Evolutionary conservation across 2,113 vertebrate species (phyloP).

Genomic region (Camelus dromedarius): DNA sequence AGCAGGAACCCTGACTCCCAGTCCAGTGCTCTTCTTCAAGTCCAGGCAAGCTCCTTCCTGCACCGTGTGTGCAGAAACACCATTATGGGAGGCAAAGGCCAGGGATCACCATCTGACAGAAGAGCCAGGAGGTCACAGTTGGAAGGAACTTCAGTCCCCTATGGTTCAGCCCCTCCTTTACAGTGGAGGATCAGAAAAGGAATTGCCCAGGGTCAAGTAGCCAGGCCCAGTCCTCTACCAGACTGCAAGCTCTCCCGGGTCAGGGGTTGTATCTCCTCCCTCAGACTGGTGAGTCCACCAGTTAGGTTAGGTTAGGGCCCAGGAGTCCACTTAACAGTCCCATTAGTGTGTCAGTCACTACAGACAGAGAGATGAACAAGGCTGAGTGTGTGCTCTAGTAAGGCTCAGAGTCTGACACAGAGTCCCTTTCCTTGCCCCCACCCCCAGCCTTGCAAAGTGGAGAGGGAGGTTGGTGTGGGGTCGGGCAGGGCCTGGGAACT

Average conservation of each 20-base stretch:
- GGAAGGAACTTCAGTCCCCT: background rate
- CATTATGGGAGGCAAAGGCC: background rate
- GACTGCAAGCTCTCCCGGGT: background rate
- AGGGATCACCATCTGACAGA: background rate
- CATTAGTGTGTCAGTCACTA: background rate
- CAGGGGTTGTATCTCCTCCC: background rate
- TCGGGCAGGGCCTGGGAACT: conserved; percentile 79
- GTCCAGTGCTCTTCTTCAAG: background rate
- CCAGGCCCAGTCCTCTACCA: background rate
- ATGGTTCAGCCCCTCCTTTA: background rate
- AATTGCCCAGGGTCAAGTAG: background rate
- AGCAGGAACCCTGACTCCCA: background rate
- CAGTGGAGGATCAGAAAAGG: background rate
- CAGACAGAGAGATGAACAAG: background rate
- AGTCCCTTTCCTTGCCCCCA: background rate
- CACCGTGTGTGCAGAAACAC: background rate
- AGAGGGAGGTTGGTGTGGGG: conserved; percentile 33
- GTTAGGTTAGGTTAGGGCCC: background rate
- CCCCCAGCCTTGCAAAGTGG: background rate
- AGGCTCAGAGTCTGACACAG: background rate
- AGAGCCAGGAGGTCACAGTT: background rate
- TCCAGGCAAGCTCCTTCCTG: background rate
- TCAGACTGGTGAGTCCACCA: background rate
- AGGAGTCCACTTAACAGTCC: background rate
- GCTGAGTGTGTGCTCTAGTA: background rate